Evolutionary conservation across 2,888 invertebrate species (phyloP), one percentile per base, ranked within the genome.

Genomic region (Limnephilus marmoratus): DNA sequence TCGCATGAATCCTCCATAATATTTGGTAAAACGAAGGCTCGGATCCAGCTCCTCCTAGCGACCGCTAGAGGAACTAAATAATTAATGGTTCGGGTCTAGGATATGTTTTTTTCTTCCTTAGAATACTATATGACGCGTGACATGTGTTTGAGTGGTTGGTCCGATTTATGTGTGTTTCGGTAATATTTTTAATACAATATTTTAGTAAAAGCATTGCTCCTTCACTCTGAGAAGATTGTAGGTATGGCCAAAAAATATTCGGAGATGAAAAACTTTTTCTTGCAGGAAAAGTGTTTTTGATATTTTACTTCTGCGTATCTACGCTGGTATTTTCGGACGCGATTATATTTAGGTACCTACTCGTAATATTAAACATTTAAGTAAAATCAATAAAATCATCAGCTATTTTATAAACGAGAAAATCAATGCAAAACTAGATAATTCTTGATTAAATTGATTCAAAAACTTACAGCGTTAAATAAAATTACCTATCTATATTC

Each of bases 41-140:
- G 41, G 45, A 88, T 88, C 88, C 80, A 80, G 37, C 34, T 53
- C 89, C 81, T 89, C 53, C 85, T 83, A 37, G 85, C 53, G 83
- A 34, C 34, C 53, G 53, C 49, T 53, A 53, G 85, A 53, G 90
- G 53, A 90, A 90, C 83, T 85, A 85, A 90, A 91, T 91, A 89
- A 91, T 91, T 88, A 91, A 91, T 89, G 91, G 89, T 88, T 87
- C 31, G 89, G 68, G 89, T 89, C 86, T 41, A 37, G 80, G 80
- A 80, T 90, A 85, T 68, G 45, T 85, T 90, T 83, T 68, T 83
- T 85, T 90, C 29, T 31, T 81, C 41, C 41, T 41, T n/a, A 91
- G 81, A 31, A 87, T 81, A n/a, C 45, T 49, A 49, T 53, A 85
- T 88, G 91, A 91, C 91, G 82, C 34, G 88, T 88, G 91, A 91